These are phyloP conservation scores for Drosophila suboccidentalis DNA, from an alignment of 2,888 invertebrate genomes.

Conservation along the genomic window DNA sequence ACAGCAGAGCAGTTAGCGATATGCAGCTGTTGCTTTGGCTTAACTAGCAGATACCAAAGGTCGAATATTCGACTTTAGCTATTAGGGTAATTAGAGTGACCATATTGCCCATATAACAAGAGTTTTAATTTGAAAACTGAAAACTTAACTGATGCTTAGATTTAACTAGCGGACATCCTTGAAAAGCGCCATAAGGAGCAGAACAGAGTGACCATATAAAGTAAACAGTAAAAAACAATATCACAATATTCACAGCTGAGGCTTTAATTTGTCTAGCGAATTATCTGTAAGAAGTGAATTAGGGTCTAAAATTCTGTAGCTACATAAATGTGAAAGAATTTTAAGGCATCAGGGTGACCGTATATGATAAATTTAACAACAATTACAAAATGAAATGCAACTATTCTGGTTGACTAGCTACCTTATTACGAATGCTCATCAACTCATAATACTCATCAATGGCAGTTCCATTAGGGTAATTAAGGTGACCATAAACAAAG, in stretches of 20 bases:
- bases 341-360: conserved; percentile 56
- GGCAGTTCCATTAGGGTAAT: neutral
- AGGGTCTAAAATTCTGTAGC: too few relatives aligned
- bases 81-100: neutral
- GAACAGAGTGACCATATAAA: neutral
- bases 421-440: neutral
- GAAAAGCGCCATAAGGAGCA: neutral
- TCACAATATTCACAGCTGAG: too few relatives aligned
- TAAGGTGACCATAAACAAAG: conserved; percentile 9
- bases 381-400: too few relatives aligned
- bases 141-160: neutral
- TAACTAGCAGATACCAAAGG: neutral
- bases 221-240: neutral
- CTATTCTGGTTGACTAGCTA: neutral
- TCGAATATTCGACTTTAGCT: neutral
- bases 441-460: neutral
- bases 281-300: too few relatives aligned
- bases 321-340: neutral
- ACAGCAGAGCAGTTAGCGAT: neutral
- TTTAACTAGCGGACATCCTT: too few relatives aligned
- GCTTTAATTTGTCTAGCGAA: too few relatives aligned
- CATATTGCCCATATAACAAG: neutral
- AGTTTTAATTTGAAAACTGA: neutral
- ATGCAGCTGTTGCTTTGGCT: neutral
- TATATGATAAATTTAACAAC: conserved; percentile 39